Conservation (phyloP, 2,113 vertebrate genomes). For the Cavia porcellus region DNA sequence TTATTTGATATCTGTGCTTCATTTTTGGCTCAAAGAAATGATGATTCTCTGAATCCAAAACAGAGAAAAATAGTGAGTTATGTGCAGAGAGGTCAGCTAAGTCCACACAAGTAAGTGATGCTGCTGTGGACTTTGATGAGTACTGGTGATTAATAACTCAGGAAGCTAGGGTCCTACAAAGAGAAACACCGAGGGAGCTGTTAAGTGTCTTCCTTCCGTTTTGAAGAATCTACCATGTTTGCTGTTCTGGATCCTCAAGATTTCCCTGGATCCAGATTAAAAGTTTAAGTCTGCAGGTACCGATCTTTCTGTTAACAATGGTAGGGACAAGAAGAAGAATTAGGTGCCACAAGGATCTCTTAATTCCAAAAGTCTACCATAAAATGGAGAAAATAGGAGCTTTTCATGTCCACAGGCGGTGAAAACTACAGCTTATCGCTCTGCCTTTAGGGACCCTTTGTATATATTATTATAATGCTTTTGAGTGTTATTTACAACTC, state of each 20-base stretch:
- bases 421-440: not conserved
- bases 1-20: not conserved
- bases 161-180: not conserved
- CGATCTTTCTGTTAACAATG: not conserved
- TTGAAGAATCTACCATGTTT: not conserved
- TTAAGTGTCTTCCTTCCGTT: not conserved
- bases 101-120: not conserved
- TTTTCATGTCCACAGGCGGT: not conserved
- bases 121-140: not conserved
- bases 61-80: not conserved
- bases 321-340: not conserved
- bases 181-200: rapidly evolving
- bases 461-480: not conserved
- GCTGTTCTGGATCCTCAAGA: not conserved
- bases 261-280: not conserved
- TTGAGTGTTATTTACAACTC: not conserved
- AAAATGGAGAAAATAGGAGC: not conserved
- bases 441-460: not conserved
- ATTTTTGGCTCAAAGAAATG: not conserved
- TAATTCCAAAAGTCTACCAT: not conserved
- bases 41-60: not conserved
- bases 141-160: not conserved
- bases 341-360: not conserved
- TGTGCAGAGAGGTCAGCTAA: not conserved
- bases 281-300: not conserved